phyloP scores from a whole-genome alignment of 2,113 vertebrate species.

The Bolborhynchus lineola region DNA sequence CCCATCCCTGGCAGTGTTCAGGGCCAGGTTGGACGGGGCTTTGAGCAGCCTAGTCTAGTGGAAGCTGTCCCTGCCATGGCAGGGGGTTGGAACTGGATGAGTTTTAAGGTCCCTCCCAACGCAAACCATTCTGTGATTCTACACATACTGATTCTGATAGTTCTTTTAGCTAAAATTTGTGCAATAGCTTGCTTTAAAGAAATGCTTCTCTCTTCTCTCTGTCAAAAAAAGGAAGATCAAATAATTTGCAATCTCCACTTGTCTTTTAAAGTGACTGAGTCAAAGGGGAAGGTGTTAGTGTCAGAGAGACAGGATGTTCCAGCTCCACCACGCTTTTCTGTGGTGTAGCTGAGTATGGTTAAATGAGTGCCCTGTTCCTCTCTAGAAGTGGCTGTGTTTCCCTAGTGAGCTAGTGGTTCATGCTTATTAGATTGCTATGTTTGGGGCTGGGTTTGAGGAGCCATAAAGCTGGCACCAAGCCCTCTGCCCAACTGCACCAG shows the following conservation, averaged over 20 bases:
- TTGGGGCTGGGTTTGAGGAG: not conserved
- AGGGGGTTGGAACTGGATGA: not conserved
- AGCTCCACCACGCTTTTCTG: not conserved
- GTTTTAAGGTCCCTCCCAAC: not conserved
- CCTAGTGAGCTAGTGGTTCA: not conserved
- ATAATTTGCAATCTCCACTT: not conserved
- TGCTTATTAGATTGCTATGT: not conserved
- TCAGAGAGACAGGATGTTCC: not conserved
- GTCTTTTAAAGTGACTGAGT: not conserved
- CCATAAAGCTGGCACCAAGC: fast-evolving
- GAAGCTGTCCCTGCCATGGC: not conserved
- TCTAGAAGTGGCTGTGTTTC: not conserved
- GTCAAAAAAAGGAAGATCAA: not conserved
- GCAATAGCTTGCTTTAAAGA: not conserved
- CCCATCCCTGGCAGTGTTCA: not conserved
- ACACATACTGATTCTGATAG: not conserved
- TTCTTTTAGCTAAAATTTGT: not conserved
- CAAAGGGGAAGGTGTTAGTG: not conserved
- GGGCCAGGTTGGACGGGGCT: not conserved
- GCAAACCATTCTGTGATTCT: not conserved
- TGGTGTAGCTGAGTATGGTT: not conserved
- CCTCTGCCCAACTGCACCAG: not conserved
- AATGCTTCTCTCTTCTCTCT: not conserved
- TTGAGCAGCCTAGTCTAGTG: not conserved
- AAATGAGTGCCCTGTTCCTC: not conserved